phyloP scores from a whole-genome alignment of 2,888 invertebrate genomes.

The Stegana nigrithorax region DNA sequence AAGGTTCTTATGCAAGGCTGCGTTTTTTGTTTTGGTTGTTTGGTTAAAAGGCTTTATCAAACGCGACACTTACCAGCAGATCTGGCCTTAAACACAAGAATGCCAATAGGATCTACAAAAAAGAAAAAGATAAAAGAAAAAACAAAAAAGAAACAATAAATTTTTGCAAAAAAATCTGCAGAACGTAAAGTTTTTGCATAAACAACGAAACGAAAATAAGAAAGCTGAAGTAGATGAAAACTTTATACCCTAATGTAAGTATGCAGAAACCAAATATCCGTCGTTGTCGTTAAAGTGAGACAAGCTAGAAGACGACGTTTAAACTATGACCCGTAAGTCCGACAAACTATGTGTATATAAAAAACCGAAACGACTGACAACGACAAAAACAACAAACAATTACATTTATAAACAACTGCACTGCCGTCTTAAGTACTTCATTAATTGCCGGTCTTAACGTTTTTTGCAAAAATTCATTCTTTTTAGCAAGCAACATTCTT shows the following conservation, averaged over 20 bases:
- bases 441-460: no score
- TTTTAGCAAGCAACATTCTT: no score
- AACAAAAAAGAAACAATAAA: slow-evolving; percentile 54
- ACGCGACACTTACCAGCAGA: slow-evolving; percentile 76
- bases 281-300: no score
- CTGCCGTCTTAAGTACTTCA: background rate
- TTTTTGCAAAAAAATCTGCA: background rate
- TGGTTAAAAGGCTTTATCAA: slow-evolving; percentile 33
- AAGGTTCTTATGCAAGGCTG: slow-evolving; percentile 9
- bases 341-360: no score
- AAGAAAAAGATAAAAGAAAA: slow-evolving; percentile 71
- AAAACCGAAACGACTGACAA: no score
- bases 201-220: slow-evolving; percentile 12
- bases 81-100: slow-evolving; percentile 82
- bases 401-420: background rate
- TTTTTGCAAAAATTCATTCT: no score
- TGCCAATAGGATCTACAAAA: slow-evolving; percentile 80
- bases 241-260: no score
- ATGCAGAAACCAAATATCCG: no score
- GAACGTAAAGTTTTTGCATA: background rate
- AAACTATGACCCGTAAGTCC: no score
- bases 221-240: background rate
- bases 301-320: no score
- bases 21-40: slow-evolving; percentile 13
- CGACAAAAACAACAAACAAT: no score